phyloP scores from a whole-genome alignment of 2,888 invertebrate species.

The Tenthredo livida region DNA sequence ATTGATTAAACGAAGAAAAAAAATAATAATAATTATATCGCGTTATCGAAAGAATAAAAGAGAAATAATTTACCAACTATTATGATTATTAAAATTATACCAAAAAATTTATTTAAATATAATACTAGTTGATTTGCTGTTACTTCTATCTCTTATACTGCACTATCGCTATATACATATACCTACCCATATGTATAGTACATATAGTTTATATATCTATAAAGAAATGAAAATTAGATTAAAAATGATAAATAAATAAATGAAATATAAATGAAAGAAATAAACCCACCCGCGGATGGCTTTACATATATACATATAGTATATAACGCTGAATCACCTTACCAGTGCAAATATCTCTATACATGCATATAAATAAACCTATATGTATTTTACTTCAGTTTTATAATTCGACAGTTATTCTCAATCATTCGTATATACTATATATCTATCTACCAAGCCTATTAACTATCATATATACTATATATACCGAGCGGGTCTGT shows the following conservation, averaged over 20 bases:
- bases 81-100: background rate
- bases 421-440: background rate
- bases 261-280: background rate
- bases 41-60: background rate
- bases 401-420: background rate
- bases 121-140: slow-evolving; percentile 6
- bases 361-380: background rate
- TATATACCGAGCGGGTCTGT: too few relatives aligned
- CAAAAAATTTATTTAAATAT: slow-evolving; percentile 13
- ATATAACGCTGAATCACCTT: background rate
- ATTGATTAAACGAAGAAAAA: background rate
- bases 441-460: background rate
- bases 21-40: background rate
- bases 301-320: background rate
- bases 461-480: background rate
- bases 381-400: background rate
- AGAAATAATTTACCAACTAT: background rate
- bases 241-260: background rate
- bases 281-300: background rate
- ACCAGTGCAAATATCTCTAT: background rate
- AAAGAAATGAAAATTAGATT: background rate
- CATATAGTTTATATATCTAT: background rate
- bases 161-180: background rate
- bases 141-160: slow-evolving; percentile 2
- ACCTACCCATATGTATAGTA: background rate